phyloP scores from a whole-genome alignment of 2,797 vertebrate species.

The Sphenodon punctatus region DNA sequence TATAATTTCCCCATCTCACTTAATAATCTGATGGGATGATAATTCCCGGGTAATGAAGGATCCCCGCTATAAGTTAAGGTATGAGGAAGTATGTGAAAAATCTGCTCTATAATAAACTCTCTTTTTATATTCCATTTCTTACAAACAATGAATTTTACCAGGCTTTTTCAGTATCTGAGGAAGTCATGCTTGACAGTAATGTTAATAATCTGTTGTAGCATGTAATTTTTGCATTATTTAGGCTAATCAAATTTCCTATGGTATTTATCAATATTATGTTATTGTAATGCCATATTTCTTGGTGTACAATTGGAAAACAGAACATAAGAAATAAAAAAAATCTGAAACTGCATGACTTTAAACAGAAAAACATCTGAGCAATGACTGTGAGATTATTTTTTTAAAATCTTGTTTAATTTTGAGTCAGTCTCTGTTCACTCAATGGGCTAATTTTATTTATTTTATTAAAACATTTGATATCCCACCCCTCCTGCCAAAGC shows the following conservation, averaged over 20 bases:
- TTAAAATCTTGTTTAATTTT: not conserved
- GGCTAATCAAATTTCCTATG: not conserved
- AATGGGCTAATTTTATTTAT: too few relatives aligned
- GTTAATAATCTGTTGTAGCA: conserved; percentile 1
- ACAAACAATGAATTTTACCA: not conserved
- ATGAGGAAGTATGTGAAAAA: not conserved
- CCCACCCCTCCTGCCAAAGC: not conserved
- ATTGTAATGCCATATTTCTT: not conserved
- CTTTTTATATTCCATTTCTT: not conserved
- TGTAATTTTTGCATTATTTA: not conserved
- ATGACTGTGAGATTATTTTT: not conserved
- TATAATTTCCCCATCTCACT: too few relatives aligned
- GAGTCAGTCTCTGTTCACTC: not conserved
- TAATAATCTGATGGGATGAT: too few relatives aligned
- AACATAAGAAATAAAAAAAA: not conserved
- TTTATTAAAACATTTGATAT: not conserved
- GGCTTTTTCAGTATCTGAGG: not conserved
- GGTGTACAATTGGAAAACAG: not conserved
- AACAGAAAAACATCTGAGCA: too few relatives aligned
- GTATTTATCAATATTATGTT: not conserved
- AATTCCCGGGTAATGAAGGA: too few relatives aligned
- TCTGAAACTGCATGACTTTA: too few relatives aligned
- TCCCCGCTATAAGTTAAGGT: not conserved
- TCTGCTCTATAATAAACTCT: not conserved
- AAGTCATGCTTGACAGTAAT: conserved; percentile 6